These are phyloP conservation scores for Drosophila paranaensis DNA, from an alignment of 2,888 invertebrate genomes.

Conservation along the genomic window DNA sequence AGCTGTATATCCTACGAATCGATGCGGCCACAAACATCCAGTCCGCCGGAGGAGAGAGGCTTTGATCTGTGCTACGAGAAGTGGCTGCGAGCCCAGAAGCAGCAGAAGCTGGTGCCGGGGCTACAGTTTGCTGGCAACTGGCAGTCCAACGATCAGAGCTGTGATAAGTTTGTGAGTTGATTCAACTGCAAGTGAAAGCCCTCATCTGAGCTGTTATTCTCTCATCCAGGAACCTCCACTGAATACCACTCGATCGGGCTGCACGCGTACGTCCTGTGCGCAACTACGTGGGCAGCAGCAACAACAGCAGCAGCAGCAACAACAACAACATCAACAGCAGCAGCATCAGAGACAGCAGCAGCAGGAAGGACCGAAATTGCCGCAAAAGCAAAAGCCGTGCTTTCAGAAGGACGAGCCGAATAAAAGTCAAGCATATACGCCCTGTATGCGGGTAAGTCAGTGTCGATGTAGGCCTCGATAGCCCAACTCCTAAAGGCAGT, in stretches of 20 bases:
- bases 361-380: background rate
- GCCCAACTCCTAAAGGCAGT: background rate
- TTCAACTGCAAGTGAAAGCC: background rate
- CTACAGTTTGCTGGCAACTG: background rate
- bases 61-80: conserved; percentile 24
- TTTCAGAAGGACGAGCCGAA: conserved; percentile 7
- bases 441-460: conserved; percentile 20
- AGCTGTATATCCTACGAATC: background rate
- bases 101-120: too few relatives aligned
- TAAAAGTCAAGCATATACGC: conserved; percentile 3
- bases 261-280: background rate
- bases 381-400: background rate
- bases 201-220: background rate
- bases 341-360: background rate
- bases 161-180: conserved; percentile 39
- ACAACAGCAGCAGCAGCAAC: background rate
- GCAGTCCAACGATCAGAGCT: conserved; percentile 7
- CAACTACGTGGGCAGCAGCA: background rate
- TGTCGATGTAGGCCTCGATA: background rate
- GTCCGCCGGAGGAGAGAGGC: conserved; percentile 2
- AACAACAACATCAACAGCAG: background rate
- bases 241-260: conserved; percentile 43
- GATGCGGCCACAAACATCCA: background rate
- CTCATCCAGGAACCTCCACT: conserved; percentile 40
- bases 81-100: conserved; percentile 19